phyloP scores from a whole-genome alignment of 2,113 vertebrate genomes.

The Galbula dea region DNA sequence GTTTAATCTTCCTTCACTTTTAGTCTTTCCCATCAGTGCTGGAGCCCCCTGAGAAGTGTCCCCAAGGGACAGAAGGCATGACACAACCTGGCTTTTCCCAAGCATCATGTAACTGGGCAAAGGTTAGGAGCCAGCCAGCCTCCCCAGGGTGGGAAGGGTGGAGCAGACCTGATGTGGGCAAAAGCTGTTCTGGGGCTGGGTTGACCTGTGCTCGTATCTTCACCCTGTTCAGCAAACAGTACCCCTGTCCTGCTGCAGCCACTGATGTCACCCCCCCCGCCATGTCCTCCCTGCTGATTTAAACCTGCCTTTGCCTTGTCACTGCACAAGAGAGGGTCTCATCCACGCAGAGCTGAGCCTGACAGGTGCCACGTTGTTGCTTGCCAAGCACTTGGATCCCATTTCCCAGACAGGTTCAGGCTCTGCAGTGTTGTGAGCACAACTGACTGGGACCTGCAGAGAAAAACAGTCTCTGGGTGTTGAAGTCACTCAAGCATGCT shows the following conservation, averaged over 20 bases:
- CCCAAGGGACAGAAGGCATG: neutral
- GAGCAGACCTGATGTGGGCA: neutral
- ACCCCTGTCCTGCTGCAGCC: neutral
- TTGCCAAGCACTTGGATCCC: rapidly evolving
- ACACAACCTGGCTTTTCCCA: neutral
- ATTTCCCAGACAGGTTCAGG: neutral
- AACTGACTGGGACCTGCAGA: neutral
- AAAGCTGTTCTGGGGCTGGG: neutral
- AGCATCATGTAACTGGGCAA: neutral
- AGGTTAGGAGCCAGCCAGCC: neutral
- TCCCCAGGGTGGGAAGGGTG: neutral
- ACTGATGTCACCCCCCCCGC: neutral
- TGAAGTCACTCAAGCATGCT: neutral
- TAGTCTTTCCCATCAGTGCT: neutral
- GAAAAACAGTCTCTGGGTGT: neutral
- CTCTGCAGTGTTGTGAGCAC: neutral
- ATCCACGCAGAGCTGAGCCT: rapidly evolving
- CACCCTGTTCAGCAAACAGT: neutral
- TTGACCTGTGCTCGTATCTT: neutral
- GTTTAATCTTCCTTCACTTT: neutral
- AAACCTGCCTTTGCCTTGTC: rapidly evolving
- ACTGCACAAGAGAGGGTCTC: neutral
- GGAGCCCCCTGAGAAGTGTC: neutral
- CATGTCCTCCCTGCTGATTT: rapidly evolving
- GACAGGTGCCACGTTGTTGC: rapidly evolving